These are phyloP conservation scores for Dastarcus helophoroides DNA, from an alignment of 2,888 invertebrate genomes.

Conservation along the genomic window DNA sequence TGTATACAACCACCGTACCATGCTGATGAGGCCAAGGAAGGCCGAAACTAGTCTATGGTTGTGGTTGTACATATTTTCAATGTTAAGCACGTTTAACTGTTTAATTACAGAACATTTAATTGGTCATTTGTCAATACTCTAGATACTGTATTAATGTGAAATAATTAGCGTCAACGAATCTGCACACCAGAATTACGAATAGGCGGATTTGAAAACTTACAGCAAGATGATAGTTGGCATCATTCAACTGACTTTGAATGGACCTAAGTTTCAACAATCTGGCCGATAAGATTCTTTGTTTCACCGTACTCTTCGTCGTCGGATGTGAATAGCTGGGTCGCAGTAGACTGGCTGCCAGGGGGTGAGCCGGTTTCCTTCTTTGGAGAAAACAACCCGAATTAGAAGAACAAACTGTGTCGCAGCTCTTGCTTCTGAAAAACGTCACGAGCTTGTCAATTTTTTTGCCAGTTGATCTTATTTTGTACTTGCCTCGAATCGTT, in stretches of 20 bases:
- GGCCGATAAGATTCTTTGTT: constrained; percentile 63
- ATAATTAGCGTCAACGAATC: too few species aligned
- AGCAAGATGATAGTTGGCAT: constrained; percentile 67
- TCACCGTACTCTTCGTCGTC: constrained; percentile 24
- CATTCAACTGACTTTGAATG: constrained; percentile 66
- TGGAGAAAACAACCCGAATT: constrained; percentile 35
- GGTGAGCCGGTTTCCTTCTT: constrained; percentile 32
- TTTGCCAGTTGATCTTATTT: background rate
- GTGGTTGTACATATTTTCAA: too few species aligned
- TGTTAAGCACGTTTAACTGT: too few species aligned
- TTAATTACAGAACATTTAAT: too few species aligned
- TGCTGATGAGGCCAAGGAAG: too few species aligned
- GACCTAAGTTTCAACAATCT: constrained; percentile 64
- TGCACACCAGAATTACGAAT: too few species aligned
- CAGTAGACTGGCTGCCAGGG: constrained; percentile 26
- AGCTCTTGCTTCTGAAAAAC: constrained; percentile 29
- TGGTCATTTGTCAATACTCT: too few species aligned
- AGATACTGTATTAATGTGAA: too few species aligned
- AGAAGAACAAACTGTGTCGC: constrained; percentile 33
- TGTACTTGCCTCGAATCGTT: background rate
- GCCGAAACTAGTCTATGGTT: too few species aligned
- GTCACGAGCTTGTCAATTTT: background rate
- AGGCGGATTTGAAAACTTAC: too few species aligned
- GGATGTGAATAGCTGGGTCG: constrained; percentile 15
- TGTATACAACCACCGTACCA: too few species aligned